Base-by-base conservation (phyloP, 2,113 vertebrate species). In the Tragelaphus strepsiceros region DNA sequence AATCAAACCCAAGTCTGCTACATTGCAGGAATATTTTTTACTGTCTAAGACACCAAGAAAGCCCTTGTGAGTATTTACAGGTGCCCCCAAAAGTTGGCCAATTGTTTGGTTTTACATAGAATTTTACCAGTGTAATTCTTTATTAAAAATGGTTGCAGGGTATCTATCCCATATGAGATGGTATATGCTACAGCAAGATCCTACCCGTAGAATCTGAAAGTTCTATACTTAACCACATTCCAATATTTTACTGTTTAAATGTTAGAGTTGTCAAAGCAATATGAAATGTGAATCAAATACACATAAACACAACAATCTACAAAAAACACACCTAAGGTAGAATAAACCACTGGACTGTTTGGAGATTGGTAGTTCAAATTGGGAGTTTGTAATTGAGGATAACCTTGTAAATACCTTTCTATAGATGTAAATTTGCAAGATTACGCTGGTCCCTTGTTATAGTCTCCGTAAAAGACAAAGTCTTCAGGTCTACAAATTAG, bases 81-180 rank as follows among this genome's bases (percentile, higher is more conserved):
- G 7, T 62, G 39, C 58, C n/a, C 51, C 21, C n/a, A 28, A 62
- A 71, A 28, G 7, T 39, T 77, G 7, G 15, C 11, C 64, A 32
- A 21, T 17, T 83, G 7, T 59, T 87, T 7, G 46, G 56, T 88
- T 67, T 94, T 71, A 64, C 17, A 8, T 56, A 26, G 61, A 92
- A 81, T 10, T 35, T 62, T 90, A 83, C 21, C 64, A 71, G 92
- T 83, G 49, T 62, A 88, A 58, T 26, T 83, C 58, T 26, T 83
- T 39, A 84, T 97, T 81, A 87, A 82, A 96, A 94, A 95, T 96
- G 13, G 35, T 81, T 84, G 4, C 51, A 46, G 58, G 61, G 67
- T 85, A 74, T 32, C 74, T 95, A 30, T 94, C 80, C 51, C 94
- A 5, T 21, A 30, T 22, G 32, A 62, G 21, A 80, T 0, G 53